Percentiles rank a stretch among this genome's conserved stretches.
Conservation (phyloP, 2,113 vertebrate genomes). For the Thalassoma bifasciatum region DNA sequence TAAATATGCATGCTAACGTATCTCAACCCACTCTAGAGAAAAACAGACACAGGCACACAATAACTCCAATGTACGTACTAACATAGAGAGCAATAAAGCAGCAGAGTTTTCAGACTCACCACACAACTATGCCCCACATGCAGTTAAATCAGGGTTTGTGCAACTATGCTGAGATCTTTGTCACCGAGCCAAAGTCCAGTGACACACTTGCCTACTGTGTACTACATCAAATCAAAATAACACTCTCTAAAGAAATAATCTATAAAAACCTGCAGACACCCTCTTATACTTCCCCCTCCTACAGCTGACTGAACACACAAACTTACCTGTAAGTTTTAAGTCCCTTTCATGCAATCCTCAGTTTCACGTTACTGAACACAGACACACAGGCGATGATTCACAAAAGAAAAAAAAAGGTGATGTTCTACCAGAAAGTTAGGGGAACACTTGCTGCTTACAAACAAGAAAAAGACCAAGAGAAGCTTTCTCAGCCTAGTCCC, state of each 20-base stretch:
- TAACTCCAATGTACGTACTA: conserved; percentile 35
- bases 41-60: conserved; percentile 29
- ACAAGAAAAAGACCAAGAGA: conserved; percentile 20
- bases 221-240: not conserved
- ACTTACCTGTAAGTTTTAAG: conserved; percentile 55
- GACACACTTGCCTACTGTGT: conserved; percentile 16
- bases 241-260: not conserved
- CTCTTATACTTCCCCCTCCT: conserved; percentile 41
- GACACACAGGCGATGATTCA: not conserved
- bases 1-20: conserved; percentile 56
- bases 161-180: conserved; percentile 6
- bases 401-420: not conserved
- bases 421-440: conserved; percentile 10
- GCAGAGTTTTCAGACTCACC: not conserved
- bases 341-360: conserved; percentile 26
- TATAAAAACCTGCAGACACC: conserved; percentile 6
- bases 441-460: conserved; percentile 27
- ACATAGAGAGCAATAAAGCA: conserved; percentile 18
- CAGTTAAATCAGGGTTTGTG: conserved; percentile 7
- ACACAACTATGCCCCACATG: conserved; percentile 21
- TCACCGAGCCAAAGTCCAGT: conserved; percentile 52
- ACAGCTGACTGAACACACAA: conserved; percentile 37
- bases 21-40: conserved; percentile 48
- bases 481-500: conserved; percentile 58
- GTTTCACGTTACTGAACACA: conserved; percentile 27